Conservation (phyloP, 2,888 invertebrate species). For the Brassicogethes aeneus region DNA sequence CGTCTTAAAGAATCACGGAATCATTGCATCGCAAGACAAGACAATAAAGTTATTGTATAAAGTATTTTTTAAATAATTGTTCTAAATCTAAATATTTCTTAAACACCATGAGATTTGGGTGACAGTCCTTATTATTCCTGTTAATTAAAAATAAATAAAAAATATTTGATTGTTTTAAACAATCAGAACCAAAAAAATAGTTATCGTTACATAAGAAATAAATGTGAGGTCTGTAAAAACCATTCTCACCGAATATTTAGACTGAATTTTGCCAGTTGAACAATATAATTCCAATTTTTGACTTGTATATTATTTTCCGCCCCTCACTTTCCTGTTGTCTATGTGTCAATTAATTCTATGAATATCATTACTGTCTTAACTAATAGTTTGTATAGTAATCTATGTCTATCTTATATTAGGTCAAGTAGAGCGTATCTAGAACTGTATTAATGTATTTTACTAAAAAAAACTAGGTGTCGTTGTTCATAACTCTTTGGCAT, state of each 20-base stretch:
- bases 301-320: constrained; percentile 3
- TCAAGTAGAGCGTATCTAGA: constrained; percentile 27
- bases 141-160: neutral
- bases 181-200: neutral
- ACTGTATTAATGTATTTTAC: constrained; percentile 35
- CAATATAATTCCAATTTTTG: constrained; percentile 4
- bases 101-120: no score
- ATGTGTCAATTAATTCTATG: constrained; percentile 32
- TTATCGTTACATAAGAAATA: neutral
- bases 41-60: neutral
- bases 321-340: constrained; percentile 26
- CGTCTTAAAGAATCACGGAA: no score
- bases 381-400: constrained; percentile 28
- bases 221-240: neutral
- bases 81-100: no score
- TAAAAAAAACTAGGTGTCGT: constrained; percentile 41
- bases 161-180: neutral
- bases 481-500: constrained; percentile 42
- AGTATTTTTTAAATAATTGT: neutral
- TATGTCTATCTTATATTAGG: constrained; percentile 26
- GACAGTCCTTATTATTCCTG: neutral
- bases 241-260: neutral
- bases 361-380: constrained; percentile 29
- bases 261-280: neutral
- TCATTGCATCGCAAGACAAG: neutral